Evolutionary conservation across 2,113 vertebrate genomes (phyloP), one percentile per base, ranked within the genome.

Genomic region (Polyodon spathula): DNA sequence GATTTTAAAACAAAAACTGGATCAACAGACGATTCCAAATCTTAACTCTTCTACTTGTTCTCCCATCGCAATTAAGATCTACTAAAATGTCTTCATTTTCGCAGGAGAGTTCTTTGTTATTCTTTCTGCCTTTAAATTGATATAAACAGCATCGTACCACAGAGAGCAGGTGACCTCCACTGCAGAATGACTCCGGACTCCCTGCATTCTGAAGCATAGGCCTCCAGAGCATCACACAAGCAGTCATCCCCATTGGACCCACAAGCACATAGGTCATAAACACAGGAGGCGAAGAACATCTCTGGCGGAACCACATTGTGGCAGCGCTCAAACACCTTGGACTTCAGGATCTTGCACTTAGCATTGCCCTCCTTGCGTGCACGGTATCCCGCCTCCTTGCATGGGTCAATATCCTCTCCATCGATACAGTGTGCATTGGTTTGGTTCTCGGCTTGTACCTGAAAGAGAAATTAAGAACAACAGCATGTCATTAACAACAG

Each of bases 261-360:
- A 1, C 93, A 95, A 15, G 90, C 91, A 17, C 93, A 95, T 1
- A 92, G 84, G 64, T 95, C 92, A 1, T 93, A 94, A 5, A 93
- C 90, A 4, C 93, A 95, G 59, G 93, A 86, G 0, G 85, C 89
- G 16, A 88, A 93, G 84, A 93, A 95, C 42, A 87, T 84, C 56
- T 93, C 89, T 0, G 89, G 89, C 0, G 87, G 78, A 12, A 95
- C 86, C 54, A 90, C 74, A 0, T 73, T 71, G 2, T 93, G 92
- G 71, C 93, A 95, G 8, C 63, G 81, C 60, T 81, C 71, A 59
- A 95, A 95, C 0, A 59, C 64, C 0, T 76, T 46, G 0, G 86
- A 84, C 81, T 88, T 92, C 37, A 94, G 78, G 17, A 87, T 76
- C 15, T 80, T 81, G 57, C 93, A 94, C 15, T 87, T 89, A 37